phyloP scores from a whole-genome alignment of 1,140 invertebrate species.

The Procambarus virginalis region DNA sequence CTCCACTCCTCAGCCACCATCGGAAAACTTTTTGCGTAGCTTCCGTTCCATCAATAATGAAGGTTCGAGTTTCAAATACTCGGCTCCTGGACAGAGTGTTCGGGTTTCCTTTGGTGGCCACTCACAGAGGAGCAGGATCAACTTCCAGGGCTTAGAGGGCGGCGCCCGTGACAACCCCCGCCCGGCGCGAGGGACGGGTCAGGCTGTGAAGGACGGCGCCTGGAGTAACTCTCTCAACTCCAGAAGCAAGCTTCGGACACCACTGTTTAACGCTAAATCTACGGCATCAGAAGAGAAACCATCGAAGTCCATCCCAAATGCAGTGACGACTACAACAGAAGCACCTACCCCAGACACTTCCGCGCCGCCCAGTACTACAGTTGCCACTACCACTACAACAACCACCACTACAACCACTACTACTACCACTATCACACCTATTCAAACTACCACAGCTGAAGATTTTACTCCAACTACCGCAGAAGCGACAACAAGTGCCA shows the following conservation, averaged over 20 bases:
- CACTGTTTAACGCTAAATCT: background rate
- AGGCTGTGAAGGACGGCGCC: background rate
- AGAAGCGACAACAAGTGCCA: background rate
- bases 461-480: background rate
- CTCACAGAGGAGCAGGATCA: background rate
- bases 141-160: background rate
- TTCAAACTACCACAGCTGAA: background rate
- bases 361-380: background rate
- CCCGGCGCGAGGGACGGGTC: background rate
- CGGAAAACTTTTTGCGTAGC: background rate
- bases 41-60: background rate
- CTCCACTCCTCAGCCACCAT: background rate
- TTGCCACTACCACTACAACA: background rate
- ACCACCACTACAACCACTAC: slow-evolving; percentile 12
- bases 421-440: background rate
- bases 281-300: background rate
- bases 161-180: background rate
- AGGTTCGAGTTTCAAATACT: slow-evolving; percentile 34
- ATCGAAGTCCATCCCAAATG: background rate
- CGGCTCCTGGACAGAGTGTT: slow-evolving; percentile 47
- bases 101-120: slow-evolving; percentile 33
- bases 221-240: background rate
- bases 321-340: slow-evolving; percentile 18
- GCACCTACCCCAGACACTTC: background rate
- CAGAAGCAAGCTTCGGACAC: background rate